Conservation (phyloP, 2,888 invertebrate species). For the Villa cingulata region DNA sequence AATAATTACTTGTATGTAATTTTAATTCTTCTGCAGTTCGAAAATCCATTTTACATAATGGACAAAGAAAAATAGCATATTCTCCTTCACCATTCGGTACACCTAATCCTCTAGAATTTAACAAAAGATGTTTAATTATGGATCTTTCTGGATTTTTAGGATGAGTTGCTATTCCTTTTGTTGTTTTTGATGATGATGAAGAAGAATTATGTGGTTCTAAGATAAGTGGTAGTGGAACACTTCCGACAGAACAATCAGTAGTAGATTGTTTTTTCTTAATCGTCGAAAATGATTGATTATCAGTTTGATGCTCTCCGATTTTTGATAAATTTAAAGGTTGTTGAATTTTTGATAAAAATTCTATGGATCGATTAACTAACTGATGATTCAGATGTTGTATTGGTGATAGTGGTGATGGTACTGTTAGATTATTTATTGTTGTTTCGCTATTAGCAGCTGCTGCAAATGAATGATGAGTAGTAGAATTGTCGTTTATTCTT, state of each 20-base stretch:
- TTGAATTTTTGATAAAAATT: slow-evolving; percentile 12
- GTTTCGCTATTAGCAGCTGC: too few species aligned
- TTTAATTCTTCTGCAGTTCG: slow-evolving; percentile 69
- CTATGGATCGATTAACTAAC: background rate
- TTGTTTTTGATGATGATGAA: background rate
- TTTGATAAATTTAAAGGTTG: slow-evolving; percentile 41
- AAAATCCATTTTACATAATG: slow-evolving; percentile 63
- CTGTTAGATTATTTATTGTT: too few species aligned
- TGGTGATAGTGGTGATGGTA: too few species aligned
- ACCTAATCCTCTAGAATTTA: slow-evolving; percentile 47
- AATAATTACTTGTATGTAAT: slow-evolving; percentile 65
- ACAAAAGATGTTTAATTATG: slow-evolving; percentile 62
- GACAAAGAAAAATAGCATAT: slow-evolving; percentile 54
- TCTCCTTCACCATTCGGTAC: slow-evolving; percentile 43
- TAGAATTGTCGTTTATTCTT: background rate
- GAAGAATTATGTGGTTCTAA: background rate
- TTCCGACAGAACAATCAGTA: slow-evolving; percentile 38
- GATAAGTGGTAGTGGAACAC: background rate
- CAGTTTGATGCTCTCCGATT: slow-evolving; percentile 25
- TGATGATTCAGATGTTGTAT: background rate
- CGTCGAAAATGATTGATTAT: background rate
- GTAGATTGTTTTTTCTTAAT: slow-evolving; percentile 43
- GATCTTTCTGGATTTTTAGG: slow-evolving; percentile 50
- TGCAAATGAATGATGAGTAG: too few species aligned
- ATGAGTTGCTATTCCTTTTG: background rate